phyloP scores from a whole-genome alignment of 2,888 invertebrate genomes.

The Diabrotica balteata region DNA sequence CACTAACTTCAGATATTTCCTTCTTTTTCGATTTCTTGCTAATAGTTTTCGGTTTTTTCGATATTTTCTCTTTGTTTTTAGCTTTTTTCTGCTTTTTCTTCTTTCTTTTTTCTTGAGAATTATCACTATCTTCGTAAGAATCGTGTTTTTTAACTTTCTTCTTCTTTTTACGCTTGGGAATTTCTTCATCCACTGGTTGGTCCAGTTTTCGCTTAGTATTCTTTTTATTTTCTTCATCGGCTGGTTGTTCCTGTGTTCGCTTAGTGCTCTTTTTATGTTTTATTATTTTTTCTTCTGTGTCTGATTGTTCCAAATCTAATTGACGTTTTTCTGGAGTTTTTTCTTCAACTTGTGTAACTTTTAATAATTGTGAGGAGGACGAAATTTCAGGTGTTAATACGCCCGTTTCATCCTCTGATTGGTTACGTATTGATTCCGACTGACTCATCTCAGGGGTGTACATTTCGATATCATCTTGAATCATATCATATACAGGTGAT shows the following conservation, averaged over 20 bases:
- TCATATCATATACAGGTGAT: too few species aligned
- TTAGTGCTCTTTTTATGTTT: too few species aligned
- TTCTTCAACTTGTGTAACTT: constrained; percentile 2
- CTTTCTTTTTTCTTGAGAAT: constrained; percentile 10
- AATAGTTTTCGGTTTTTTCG: background rate
- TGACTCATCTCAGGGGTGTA: too few species aligned
- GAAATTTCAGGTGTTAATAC: constrained; percentile 18
- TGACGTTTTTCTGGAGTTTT: background rate
- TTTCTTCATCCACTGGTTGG: constrained; percentile 6
- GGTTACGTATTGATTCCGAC: background rate
- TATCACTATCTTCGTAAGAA: constrained; percentile 5
- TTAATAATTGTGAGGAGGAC: constrained; percentile 1
- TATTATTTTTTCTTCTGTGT: too few species aligned
- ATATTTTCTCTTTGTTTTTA: constrained; percentile 2
- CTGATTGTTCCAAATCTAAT: too few species aligned
- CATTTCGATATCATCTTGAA: too few species aligned
- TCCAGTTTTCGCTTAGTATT: constrained; percentile 29
- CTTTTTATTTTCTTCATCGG: constrained; percentile 17
- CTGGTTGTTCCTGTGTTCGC: too few species aligned
- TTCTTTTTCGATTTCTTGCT: background rate
- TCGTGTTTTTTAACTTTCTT: background rate
- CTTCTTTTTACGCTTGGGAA: constrained; percentile 2
- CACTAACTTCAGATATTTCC: background rate
- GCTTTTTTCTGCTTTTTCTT: constrained; percentile 10
- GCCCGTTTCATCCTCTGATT: constrained; percentile 13